phyloP scores from a whole-genome alignment of 2,888 invertebrate species.

The Pristionchus maxplancki region DNA sequence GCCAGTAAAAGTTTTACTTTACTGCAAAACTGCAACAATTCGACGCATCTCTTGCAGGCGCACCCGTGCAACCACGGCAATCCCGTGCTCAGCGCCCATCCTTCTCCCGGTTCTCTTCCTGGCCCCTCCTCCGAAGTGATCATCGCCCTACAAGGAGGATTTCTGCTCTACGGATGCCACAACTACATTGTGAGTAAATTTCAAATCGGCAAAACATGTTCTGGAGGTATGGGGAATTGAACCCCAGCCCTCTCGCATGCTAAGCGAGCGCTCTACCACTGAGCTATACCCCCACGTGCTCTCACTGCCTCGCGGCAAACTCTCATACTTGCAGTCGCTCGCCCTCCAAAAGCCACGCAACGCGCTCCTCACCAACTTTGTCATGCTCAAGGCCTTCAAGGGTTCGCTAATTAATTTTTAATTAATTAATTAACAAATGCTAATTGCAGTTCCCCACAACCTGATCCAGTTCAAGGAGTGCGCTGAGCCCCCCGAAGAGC shows the following conservation, averaged over 20 bases:
- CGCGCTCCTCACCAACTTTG: slow-evolving; percentile 24
- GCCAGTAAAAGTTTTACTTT: neutral
- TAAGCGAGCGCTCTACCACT: slow-evolving; percentile 49
- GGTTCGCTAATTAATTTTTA: neutral
- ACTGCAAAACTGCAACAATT: neutral
- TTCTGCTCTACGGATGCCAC: slow-evolving; percentile 30
- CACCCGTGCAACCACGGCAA: slow-evolving; percentile 13
- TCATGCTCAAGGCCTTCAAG: slow-evolving; percentile 18
- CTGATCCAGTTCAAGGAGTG: neutral
- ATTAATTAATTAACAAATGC: neutral
- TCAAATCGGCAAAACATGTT: neutral
- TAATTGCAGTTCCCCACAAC: slow-evolving; percentile 37
- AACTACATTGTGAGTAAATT: slow-evolving; percentile 5
- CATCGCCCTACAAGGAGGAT: neutral
- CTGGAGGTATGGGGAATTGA: slow-evolving; percentile 48
- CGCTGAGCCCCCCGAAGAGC: neutral
- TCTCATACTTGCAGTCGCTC: slow-evolving; percentile 21
- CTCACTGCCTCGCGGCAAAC: neutral
- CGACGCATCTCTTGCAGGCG: neutral
- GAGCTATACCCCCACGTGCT: slow-evolving; percentile 35
- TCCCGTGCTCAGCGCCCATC: neutral
- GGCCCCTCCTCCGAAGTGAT: slow-evolving; percentile 19
- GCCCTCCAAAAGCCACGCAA: slow-evolving; percentile 28
- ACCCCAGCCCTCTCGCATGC: slow-evolving; percentile 51
- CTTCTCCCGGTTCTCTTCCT: neutral